Conservation (phyloP, 2,797 vertebrate genomes). For the Urocyon cinereoargenteus region DNA sequence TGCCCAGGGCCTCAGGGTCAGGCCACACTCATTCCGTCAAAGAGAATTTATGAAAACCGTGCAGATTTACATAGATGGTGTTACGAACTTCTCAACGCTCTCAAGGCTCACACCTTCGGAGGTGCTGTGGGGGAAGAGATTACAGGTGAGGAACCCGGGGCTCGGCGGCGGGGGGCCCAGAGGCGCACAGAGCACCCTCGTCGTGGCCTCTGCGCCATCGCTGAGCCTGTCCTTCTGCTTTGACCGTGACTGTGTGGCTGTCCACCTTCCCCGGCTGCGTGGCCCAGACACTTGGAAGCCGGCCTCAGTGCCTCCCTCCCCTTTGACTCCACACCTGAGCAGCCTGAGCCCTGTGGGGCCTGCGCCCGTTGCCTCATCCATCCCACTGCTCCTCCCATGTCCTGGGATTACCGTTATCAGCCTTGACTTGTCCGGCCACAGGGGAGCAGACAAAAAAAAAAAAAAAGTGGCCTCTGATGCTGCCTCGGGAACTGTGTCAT, state of each 20-base stretch:
- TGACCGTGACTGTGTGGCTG: neutral
- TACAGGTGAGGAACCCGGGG: neutral
- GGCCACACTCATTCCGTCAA: neutral
- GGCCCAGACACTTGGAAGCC: neutral
- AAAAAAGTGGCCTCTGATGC: neutral
- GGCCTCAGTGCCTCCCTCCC: neutral
- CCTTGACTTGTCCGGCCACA: accelerated
- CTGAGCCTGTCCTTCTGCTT: neutral
- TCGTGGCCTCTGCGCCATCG: accelerated
- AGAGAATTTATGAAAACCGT: neutral
- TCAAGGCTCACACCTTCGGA: neutral
- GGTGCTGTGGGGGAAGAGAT: neutral
- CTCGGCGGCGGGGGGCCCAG: neutral
- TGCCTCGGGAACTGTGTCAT: neutral
- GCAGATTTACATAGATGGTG: neutral
- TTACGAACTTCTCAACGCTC: accelerated
- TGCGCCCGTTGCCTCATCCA: accelerated
- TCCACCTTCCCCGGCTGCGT: neutral
- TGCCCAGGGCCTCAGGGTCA: neutral
- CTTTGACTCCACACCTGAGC: accelerated
- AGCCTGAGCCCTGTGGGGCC: accelerated
- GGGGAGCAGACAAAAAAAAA: neutral
- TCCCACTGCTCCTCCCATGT: accelerated
- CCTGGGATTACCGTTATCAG: neutral
- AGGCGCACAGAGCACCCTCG: neutral